Percentiles rank a stretch among this genome's conserved stretches.
These are phyloP conservation scores for Lysiphlebus fabarum DNA, from an alignment of 1,140 invertebrate genomes.

Conservation along the genomic window DNA sequence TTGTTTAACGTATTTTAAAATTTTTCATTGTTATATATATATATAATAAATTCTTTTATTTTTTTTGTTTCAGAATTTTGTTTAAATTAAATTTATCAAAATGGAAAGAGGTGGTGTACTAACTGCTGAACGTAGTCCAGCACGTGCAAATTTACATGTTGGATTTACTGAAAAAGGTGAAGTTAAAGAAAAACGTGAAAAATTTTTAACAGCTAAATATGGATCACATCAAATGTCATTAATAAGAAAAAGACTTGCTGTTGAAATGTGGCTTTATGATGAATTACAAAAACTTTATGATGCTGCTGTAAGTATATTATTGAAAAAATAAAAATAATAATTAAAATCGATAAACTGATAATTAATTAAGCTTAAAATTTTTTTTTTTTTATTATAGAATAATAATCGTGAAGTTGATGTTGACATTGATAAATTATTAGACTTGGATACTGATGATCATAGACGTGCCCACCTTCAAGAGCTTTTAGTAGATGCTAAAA, in stretches of 20 bases:
- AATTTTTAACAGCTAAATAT: slow-evolving; percentile 95
- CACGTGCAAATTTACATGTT: slow-evolving; percentile 77
- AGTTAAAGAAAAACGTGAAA: slow-evolving; percentile 83
- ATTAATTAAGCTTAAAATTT: not conserved
- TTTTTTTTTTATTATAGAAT: slow-evolving; percentile 48
- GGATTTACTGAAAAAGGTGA: slow-evolving; percentile 84
- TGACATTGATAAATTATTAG: slow-evolving; percentile 88
- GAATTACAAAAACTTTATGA: slow-evolving; percentile 88
- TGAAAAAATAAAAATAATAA: not conserved
- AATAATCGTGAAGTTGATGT: slow-evolving; percentile 79
- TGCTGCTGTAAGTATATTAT: slow-evolving; percentile 62
- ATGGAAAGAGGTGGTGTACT: slow-evolving; percentile 51
- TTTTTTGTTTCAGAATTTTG: not conserved
- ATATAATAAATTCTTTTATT: too few relatives aligned
- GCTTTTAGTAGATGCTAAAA: slow-evolving; percentile 76
- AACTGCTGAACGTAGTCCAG: slow-evolving; percentile 67
- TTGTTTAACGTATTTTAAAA: too few relatives aligned
- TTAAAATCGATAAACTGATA: too few relatives aligned
- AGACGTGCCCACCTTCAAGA: slow-evolving; percentile 77
- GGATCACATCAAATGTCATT: slow-evolving; percentile 95
- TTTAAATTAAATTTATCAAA: slow-evolving; percentile 27
- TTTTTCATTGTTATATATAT: too few relatives aligned
- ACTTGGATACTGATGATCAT: slow-evolving; percentile 84
- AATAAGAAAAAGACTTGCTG: slow-evolving; percentile 87
- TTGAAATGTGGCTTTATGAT: slow-evolving; percentile 97